Evolutionary conservation across 2,888 invertebrate species (phyloP).

Genomic region (Macrosiphum euphorbiae): DNA sequence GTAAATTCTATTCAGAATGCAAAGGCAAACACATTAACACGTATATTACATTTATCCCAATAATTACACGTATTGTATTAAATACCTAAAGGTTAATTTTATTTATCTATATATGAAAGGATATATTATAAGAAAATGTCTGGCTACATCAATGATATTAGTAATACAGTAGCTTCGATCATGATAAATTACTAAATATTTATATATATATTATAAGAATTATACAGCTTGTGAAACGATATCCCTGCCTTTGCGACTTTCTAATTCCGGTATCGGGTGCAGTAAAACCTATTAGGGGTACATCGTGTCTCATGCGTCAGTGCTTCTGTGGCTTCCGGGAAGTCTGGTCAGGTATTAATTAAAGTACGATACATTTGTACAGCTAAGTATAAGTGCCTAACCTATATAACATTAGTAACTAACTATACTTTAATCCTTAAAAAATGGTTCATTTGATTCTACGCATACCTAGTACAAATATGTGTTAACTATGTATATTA

Average conservation of each 20-base stretch:
- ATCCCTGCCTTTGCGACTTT: background rate
- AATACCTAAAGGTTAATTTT: background rate
- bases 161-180: background rate
- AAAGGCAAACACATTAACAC: background rate
- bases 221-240: background rate
- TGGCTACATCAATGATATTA: background rate
- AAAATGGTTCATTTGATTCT: background rate
- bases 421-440: background rate
- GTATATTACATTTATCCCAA: background rate
- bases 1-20: background rate
- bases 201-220: background rate
- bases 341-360: background rate
- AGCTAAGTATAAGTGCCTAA: background rate
- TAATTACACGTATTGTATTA: background rate
- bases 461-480: background rate
- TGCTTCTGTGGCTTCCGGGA: background rate
- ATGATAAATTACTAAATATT: background rate
- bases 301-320: background rate
- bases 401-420: background rate
- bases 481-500: background rate
- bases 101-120: conserved; percentile 5
- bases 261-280: conserved; percentile 25
- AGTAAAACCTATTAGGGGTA: conserved; percentile 17
- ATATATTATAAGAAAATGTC: background rate
- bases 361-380: background rate